phyloP scores from a whole-genome alignment of 2,113 vertebrate species.

The Malurus alboscapulatus region DNA sequence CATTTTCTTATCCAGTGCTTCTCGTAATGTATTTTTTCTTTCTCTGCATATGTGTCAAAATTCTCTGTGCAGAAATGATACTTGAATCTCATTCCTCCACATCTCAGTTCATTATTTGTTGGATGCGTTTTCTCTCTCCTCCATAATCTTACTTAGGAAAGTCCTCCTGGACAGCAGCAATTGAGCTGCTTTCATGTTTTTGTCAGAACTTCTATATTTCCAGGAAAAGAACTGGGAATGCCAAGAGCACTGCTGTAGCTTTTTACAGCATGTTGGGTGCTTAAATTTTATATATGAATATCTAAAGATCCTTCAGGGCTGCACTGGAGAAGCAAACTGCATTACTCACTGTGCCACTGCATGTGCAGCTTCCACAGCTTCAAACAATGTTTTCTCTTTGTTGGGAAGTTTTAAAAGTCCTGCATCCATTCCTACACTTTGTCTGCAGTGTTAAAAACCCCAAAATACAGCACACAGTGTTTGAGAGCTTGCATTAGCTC shows the following conservation, averaged over 20 bases:
- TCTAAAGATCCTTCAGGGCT: not conserved
- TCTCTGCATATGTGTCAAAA: not conserved
- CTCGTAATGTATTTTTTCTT: not conserved
- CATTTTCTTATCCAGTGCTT: not conserved
- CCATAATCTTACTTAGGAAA: not conserved
- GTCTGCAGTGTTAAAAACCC: not conserved
- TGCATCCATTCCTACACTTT: not conserved
- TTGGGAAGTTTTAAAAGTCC: not conserved
- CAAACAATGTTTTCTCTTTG: not conserved
- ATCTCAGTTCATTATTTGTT: not conserved
- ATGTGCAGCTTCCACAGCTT: not conserved
- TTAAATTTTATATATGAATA: not conserved
- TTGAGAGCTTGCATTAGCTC: not conserved
- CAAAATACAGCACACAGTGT: not conserved
- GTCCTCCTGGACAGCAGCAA: not conserved
- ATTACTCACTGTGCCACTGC: not conserved
- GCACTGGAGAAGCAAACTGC: not conserved
- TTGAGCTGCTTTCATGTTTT: not conserved
- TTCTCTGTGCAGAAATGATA: not conserved
- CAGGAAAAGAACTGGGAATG: not conserved
- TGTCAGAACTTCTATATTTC: not conserved
- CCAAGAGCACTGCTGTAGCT: not conserved
- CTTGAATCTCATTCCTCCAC: not conserved
- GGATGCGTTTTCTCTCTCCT: not conserved
- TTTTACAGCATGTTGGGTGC: not conserved